phyloP scores from a whole-genome alignment of 2,797 vertebrate genomes.

The Falco peregrinus region DNA sequence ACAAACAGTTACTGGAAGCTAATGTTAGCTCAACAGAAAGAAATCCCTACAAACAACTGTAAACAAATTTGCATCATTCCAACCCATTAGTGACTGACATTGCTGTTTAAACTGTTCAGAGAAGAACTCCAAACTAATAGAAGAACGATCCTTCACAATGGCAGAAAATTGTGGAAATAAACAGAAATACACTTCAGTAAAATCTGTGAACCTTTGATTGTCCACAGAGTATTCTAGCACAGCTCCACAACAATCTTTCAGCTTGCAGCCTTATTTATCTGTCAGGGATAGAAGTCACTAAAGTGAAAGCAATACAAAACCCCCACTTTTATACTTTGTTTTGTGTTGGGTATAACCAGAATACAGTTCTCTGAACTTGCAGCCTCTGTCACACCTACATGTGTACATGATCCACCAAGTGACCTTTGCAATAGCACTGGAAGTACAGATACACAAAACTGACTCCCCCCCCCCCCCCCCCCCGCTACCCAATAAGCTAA shows the following conservation, averaged over 20 bases:
- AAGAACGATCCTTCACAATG: background rate
- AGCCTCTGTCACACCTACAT: background rate
- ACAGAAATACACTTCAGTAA: background rate
- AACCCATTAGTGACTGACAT: background rate
- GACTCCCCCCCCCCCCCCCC: fast-evolving
- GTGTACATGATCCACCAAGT: fast-evolving
- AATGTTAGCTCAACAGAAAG: background rate
- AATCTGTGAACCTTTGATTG: background rate
- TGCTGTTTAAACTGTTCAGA: background rate
- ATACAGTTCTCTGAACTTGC: background rate
- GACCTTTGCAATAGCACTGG: background rate
- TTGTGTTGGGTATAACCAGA: background rate
- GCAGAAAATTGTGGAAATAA: background rate
- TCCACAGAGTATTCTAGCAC: background rate
- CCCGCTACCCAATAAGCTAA: background rate
- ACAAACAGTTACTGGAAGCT: background rate
- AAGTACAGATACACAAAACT: background rate
- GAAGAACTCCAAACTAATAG: background rate
- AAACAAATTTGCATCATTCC: background rate
- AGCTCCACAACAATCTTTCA: background rate
- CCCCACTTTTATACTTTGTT: background rate
- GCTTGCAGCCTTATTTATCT: background rate
- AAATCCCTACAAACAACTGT: background rate
- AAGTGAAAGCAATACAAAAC: background rate
- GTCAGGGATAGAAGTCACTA: background rate